phyloP scores from a whole-genome alignment of 2,888 invertebrate species.

The Drosophila mimetica region DNA sequence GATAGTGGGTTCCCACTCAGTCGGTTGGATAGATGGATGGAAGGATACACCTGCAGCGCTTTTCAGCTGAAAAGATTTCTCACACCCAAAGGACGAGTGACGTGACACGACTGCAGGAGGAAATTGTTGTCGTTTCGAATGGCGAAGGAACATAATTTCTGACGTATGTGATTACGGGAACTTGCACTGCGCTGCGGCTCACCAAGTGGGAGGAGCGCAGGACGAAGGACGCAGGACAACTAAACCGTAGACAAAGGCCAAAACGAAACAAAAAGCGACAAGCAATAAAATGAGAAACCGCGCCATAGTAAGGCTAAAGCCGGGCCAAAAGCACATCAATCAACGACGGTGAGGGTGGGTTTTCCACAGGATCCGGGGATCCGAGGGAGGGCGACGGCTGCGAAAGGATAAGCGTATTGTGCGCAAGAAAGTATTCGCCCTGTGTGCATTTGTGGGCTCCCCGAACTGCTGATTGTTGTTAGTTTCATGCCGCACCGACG shows the following conservation, averaged over 20 bases:
- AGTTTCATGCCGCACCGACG: slow-evolving; percentile 63
- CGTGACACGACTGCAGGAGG: slow-evolving; percentile 61
- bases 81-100: slow-evolving; percentile 67
- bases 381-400: not conserved
- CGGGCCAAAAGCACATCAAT: slow-evolving; percentile 75
- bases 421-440: slow-evolving; percentile 51
- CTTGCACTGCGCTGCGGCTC: slow-evolving; percentile 20
- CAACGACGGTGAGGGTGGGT: slow-evolving; percentile 49
- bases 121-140: slow-evolving; percentile 59
- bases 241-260: slow-evolving; percentile 58
- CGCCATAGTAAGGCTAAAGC: slow-evolving; percentile 51
- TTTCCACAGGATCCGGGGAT: slow-evolving; percentile 1
- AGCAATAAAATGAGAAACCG: slow-evolving; percentile 77
- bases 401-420: slow-evolving; percentile 73
- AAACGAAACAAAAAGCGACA: slow-evolving; percentile 62
- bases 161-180: slow-evolving; percentile 74
- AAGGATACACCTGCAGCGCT: slow-evolving; percentile 45
- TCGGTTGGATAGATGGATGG: not conserved
- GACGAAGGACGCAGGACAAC: slow-evolving; percentile 31
- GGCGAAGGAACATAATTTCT: slow-evolving; percentile 72
- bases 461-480: slow-evolving; percentile 48
- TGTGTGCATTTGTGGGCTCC: slow-evolving; percentile 39
- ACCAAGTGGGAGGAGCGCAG: slow-evolving; percentile 10
- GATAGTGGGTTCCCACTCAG: slow-evolving; percentile 15
- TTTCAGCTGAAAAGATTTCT: slow-evolving; percentile 45